Conservation (phyloP, 2,797 vertebrate genomes). For the Gallinago solitaria region DNA sequence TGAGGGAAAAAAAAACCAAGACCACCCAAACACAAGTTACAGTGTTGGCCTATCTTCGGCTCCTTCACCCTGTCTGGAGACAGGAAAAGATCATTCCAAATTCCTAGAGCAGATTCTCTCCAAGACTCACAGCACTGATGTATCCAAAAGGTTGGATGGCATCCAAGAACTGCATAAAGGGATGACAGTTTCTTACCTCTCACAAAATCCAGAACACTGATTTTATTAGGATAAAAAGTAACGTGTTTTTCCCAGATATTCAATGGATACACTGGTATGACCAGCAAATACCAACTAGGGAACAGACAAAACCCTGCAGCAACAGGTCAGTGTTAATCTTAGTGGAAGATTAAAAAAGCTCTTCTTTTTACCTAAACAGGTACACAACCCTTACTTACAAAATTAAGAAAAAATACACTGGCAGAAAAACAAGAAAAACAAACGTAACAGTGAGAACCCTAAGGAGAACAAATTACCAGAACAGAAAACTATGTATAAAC, state of each 20-base stretch:
- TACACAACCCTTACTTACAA: neutral
- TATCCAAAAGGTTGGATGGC: neutral
- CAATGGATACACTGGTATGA: neutral
- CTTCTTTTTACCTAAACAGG: neutral
- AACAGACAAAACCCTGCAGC: neutral
- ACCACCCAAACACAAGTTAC: neutral
- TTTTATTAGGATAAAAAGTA: neutral
- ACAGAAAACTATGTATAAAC: neutral
- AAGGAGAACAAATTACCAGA: neutral
- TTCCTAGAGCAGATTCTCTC: neutral
- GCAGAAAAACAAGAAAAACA: no score
- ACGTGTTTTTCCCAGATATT: neutral
- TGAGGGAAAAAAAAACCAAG: neutral
- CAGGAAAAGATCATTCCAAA: fast-evolving
- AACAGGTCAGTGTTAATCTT: neutral
- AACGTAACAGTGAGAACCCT: neutral
- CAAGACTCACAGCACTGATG: neutral
- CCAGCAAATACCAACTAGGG: neutral
- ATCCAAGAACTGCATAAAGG: neutral
- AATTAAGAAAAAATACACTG: neutral
- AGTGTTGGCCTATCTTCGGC: neutral
- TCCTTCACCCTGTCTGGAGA: neutral
- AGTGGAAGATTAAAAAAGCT: neutral
- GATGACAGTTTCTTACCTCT: neutral
- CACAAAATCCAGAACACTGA: neutral